phyloP scores from a whole-genome alignment of 1,140 invertebrate genomes.

The Condylostylus longicornis region DNA sequence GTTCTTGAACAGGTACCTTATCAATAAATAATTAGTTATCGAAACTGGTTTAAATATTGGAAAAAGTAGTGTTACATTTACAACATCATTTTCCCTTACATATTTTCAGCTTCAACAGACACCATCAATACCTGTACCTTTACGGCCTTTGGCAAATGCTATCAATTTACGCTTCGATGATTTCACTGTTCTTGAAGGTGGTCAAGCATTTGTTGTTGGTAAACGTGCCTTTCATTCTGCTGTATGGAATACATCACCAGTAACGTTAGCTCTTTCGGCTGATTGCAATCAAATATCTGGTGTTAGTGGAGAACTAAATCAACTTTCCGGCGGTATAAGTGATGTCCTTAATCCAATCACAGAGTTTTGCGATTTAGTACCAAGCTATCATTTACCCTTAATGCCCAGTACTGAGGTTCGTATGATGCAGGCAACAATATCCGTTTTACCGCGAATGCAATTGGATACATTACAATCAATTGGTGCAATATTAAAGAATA shows the following conservation, averaged over 20 bases:
- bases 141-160: constrained; percentile 52
- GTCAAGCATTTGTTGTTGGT: constrained; percentile 42
- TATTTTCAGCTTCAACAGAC: constrained; percentile 49
- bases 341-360: constrained; percentile 49
- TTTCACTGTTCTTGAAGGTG: constrained; percentile 42
- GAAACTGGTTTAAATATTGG: not conserved
- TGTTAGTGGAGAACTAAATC: constrained; percentile 28
- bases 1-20: constrained; percentile 59
- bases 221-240: constrained; percentile 55
- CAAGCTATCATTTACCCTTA: constrained; percentile 40
- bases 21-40: not conserved
- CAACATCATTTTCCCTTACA: not conserved
- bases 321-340: constrained; percentile 29
- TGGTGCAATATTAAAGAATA: constrained; percentile 38
- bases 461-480: constrained; percentile 53
- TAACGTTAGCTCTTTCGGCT: constrained; percentile 53
- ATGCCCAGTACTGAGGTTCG: constrained; percentile 32
- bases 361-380: constrained; percentile 61
- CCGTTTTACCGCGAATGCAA: constrained; percentile 51
- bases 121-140: constrained; percentile 42
- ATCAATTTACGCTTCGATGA: constrained; percentile 52
- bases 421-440: constrained; percentile 54
- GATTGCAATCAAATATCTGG: constrained; percentile 39
- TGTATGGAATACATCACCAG: constrained; percentile 45
- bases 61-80: too few relatives aligned